Conservation (phyloP, 2,113 vertebrate genomes). For the Theristicus caerulescens region DNA sequence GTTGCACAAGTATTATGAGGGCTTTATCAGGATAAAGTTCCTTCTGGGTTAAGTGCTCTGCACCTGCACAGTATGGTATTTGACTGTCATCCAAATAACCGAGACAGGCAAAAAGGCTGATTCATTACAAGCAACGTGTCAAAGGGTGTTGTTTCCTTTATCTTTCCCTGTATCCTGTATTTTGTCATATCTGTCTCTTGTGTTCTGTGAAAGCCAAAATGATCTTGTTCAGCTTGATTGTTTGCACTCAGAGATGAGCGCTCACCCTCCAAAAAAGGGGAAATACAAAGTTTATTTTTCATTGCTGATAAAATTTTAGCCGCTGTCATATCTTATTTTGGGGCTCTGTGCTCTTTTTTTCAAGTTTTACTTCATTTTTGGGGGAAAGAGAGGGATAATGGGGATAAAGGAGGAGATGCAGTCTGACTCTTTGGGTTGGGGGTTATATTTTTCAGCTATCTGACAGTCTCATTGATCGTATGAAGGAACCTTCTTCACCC, state of each 20-base stretch:
- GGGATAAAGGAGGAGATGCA: background rate
- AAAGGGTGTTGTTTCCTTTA: background rate
- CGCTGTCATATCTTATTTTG: accelerated
- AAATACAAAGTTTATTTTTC: background rate
- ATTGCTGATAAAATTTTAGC: background rate
- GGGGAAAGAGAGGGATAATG: too few relatives aligned
- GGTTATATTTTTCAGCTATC: conserved; percentile 81
- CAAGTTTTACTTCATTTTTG: accelerated
- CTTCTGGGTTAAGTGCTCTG: background rate
- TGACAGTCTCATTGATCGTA: conserved; percentile 92
- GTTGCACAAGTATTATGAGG: background rate
- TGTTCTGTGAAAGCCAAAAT: background rate
- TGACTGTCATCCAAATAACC: too few relatives aligned
- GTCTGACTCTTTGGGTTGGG: background rate
- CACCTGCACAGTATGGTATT: background rate
- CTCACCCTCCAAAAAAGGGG: accelerated
- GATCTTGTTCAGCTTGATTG: accelerated
- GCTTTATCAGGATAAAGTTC: background rate
- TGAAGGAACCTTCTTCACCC: conserved; percentile 84
- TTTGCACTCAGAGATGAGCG: accelerated
- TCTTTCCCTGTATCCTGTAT: accelerated
- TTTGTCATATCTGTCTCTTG: background rate
- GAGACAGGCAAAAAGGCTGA: background rate
- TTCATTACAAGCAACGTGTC: accelerated
- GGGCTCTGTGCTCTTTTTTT: accelerated